phyloP scores from a whole-genome alignment of 2,888 invertebrate genomes.

The Xestia sexstrigata region DNA sequence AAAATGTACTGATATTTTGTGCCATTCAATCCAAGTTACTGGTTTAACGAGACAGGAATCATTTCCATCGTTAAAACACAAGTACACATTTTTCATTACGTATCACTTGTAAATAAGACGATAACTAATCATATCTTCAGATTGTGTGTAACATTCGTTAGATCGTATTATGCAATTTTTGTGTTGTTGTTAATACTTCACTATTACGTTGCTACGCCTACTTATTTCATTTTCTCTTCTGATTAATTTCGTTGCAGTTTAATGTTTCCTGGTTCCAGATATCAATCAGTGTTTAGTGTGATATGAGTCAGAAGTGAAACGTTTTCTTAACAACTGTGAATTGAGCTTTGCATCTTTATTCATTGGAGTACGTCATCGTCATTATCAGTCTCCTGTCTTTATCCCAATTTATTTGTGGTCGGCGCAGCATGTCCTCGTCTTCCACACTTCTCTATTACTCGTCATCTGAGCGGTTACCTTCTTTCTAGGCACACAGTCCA shows the following conservation, averaged over 20 bases:
- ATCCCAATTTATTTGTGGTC: too few species aligned
- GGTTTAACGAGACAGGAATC: background rate
- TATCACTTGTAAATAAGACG: conserved; percentile 19
- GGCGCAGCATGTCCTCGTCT: too few species aligned
- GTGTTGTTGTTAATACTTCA: conserved; percentile 14
- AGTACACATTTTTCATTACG: background rate
- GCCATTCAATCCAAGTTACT: background rate
- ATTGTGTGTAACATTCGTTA: conserved; percentile 19
- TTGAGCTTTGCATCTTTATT: background rate
- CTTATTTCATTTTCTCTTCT: conserved; percentile 5
- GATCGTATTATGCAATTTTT: conserved; percentile 29
- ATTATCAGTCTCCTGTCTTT: too few species aligned
- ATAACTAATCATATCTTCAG: background rate
- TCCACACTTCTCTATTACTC: too few species aligned
- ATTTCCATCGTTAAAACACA: background rate
- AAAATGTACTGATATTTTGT: background rate
- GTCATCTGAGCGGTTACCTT: too few species aligned
- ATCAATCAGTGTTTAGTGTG: background rate
- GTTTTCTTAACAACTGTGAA: too few species aligned
- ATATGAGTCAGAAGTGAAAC: background rate
- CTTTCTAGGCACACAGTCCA: too few species aligned
- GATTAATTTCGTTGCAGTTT: conserved; percentile 1
- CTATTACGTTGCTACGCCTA: conserved; percentile 13
- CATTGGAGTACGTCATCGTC: background rate
- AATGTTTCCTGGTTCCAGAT: conserved; percentile 15